phyloP scores from a whole-genome alignment of 2,888 invertebrate genomes.

The Sipha maydis region DNA sequence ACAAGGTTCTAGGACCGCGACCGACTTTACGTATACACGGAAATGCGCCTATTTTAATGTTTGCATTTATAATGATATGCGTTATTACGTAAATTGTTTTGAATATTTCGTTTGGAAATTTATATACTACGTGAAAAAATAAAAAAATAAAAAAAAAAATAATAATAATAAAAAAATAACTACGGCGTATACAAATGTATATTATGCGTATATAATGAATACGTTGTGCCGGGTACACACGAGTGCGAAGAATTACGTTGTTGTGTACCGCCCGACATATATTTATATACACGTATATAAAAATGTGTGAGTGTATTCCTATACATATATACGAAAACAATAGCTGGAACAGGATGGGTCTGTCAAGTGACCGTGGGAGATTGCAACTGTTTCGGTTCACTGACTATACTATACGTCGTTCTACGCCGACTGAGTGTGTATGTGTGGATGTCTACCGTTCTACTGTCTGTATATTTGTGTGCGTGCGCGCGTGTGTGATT shows the following conservation, averaged over 20 bases:
- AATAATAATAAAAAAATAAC: not conserved
- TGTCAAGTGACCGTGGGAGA: constrained; percentile 62
- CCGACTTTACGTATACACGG: not conserved
- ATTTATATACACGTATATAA: not conserved
- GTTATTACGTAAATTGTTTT: not conserved
- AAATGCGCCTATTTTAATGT: no score
- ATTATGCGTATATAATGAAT: not conserved
- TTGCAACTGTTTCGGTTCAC: constrained; percentile 62
- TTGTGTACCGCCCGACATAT: constrained; percentile 25
- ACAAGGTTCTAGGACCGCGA: not conserved
- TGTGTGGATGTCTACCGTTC: not conserved
- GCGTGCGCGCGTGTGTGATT: constrained; percentile 1
- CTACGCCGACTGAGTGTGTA: constrained; percentile 36
- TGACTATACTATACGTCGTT: constrained; percentile 49
- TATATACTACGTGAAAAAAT: not conserved
- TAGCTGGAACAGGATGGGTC: constrained; percentile 61
- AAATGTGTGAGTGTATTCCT: not conserved
- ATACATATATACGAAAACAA: constrained; percentile 50
- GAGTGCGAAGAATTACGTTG: constrained; percentile 48
- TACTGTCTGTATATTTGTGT: not conserved
- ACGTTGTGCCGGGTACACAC: constrained; percentile 24
- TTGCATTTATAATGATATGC: not conserved
- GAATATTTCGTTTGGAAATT: constrained; percentile 33
- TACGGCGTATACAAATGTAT: not conserved
- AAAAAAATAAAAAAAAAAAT: constrained; percentile 6